Evolutionary conservation across 2,113 vertebrate genomes (phyloP), one percentile per base, ranked within the genome.

Genomic region (Sinocyclocheilus anshuiensis): DNA sequence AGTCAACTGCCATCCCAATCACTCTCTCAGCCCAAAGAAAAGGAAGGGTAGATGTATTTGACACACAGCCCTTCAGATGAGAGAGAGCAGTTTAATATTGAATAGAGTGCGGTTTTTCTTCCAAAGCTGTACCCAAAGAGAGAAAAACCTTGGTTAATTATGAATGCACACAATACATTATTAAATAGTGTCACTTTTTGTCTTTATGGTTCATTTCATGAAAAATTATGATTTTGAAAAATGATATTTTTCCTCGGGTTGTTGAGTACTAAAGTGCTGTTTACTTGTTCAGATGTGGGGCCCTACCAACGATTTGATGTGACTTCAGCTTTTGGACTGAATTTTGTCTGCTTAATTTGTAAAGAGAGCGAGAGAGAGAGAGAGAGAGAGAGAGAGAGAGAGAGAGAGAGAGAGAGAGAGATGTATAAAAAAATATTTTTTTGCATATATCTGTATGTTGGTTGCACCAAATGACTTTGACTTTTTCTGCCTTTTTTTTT

Each of bases 151-250:
- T 84, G 90, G 94, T 98, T 95, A 97, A 97, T 97, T 96, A 97
- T 97, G 95, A 94, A 97, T 97, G 94, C 92, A 94, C 81, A 86
- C 91, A 90, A 96, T 98, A 94, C 95, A 99, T 98, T 97, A 98
- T 98, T 97, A 94, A 98, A 96, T 93, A 94, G 93, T 95, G 96
- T 96, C 96, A 96, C 95, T 97, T 97, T 95, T 95, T 92, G 93
- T 93, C 95, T 97, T 96, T 96, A 96, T 95, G 93, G 94, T 96
- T 96, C 95, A 96, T 93, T 93, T 95, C 93, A 94, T 96, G 95
- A 98, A 96, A 97, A 97, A 98, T 97, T 87, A 96, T 95, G 96
- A n/a, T n/a, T n/a, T n/a, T n/a, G n/a, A n/a, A n/a, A n/a, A n/a
- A n/a, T n/a, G n/a, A n/a, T n/a, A n/a, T n/a, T 95, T 96, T 93